A percentile compares a stretch with the other conserved stretches of the same genome.
These are phyloP conservation scores for Folsomia manolachei DNA, from an alignment of 2,888 invertebrate species.

Conservation along the genomic window DNA sequence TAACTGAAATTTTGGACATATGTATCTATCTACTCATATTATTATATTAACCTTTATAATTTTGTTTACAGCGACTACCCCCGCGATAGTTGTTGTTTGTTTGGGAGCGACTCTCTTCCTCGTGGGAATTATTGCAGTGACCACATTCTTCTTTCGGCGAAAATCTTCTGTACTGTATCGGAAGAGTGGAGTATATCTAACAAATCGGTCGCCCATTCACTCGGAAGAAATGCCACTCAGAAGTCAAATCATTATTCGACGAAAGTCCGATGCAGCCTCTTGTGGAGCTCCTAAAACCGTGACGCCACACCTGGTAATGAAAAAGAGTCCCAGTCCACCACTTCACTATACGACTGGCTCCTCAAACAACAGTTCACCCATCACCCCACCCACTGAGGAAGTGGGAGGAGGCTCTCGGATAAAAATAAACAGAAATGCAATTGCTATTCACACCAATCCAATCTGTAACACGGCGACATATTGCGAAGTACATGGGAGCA, in stretches of 20 bases:
- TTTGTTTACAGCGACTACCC: slow-evolving; percentile 58
- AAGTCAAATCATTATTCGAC: slow-evolving; percentile 42
- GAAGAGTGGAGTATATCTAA: slow-evolving; percentile 48
- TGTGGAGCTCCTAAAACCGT: slow-evolving; percentile 33
- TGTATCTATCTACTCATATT: background rate
- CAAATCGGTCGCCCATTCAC: slow-evolving; percentile 44
- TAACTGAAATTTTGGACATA: too few relatives aligned
- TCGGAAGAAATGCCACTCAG: slow-evolving; percentile 47
- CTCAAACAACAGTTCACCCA: slow-evolving; percentile 39
- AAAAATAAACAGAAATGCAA: slow-evolving; percentile 29
- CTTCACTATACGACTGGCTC: slow-evolving; percentile 40
- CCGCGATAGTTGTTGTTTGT: slow-evolving; percentile 64
- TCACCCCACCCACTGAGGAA: slow-evolving; percentile 45
- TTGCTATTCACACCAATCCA: slow-evolving; percentile 38
- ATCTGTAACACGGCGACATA: slow-evolving; percentile 33
- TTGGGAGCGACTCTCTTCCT: slow-evolving; percentile 63
- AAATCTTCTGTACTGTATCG: slow-evolving; percentile 54
- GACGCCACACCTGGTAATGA: slow-evolving; percentile 47
- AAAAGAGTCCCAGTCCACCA: slow-evolving; percentile 49
- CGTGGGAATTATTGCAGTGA: slow-evolving; percentile 62
- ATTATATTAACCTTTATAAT: background rate
- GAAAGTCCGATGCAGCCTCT: slow-evolving; percentile 31
- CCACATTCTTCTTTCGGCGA: slow-evolving; percentile 66
- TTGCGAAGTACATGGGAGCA: slow-evolving; percentile 37
- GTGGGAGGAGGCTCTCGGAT: slow-evolving; percentile 23